A percentile compares a stretch with the other conserved stretches of the same genome.
Conservation (phyloP, 2,888 invertebrate species). For the Philaethria dido region DNA sequence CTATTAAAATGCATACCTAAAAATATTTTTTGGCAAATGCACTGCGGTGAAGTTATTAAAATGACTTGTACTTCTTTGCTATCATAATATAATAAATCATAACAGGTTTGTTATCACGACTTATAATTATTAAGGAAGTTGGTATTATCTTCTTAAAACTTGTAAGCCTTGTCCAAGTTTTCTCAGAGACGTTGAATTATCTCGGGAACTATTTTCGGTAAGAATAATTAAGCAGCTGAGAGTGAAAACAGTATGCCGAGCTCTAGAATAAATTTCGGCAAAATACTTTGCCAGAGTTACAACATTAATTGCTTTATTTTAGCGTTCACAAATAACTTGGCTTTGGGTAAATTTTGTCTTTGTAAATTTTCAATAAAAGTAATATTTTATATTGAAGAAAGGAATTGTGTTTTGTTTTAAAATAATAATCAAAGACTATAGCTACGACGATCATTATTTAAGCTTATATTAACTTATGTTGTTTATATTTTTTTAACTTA, state of each 20-base stretch:
- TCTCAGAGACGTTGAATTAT: conserved; percentile 32
- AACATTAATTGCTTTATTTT: conserved; percentile 16
- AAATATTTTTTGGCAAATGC: background rate
- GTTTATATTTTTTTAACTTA: too few species aligned
- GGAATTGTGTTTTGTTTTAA: too few species aligned
- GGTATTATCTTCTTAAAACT: conserved; percentile 31
- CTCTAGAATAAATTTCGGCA: conserved; percentile 11
- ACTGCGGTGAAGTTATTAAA: background rate
- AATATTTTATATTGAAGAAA: background rate
- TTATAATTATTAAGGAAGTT: conserved; percentile 24
- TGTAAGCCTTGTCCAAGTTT: conserved; percentile 37
- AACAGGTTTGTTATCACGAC: background rate
- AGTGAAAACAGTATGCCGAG: conserved; percentile 22
- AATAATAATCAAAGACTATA: too few species aligned
- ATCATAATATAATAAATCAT: conserved; percentile 8
- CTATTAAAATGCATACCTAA: too few species aligned
- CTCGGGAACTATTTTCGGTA: conserved; percentile 30
- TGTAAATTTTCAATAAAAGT: background rate
- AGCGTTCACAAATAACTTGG: background rate
- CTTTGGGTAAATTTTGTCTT: background rate
- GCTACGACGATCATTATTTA: too few species aligned
- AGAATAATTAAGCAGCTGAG: conserved; percentile 35
- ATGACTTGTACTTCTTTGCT: background rate
- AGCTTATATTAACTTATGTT: too few species aligned
- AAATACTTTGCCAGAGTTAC: conserved; percentile 18